Evolutionary conservation across 1,140 invertebrate species (phyloP), one percentile per base, ranked within the genome.

Genomic region (Sitobion miscanthi): DNA sequence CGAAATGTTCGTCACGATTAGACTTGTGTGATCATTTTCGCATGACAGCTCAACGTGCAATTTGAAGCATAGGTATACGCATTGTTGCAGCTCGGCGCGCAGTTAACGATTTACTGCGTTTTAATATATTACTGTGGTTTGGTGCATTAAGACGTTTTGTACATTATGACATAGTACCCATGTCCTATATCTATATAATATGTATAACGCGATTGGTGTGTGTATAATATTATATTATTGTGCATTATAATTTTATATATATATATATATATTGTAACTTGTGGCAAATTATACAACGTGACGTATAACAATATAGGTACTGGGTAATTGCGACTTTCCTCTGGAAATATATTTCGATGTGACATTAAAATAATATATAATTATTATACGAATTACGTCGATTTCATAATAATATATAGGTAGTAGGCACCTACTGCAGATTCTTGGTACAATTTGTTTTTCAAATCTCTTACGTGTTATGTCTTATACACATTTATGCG

Each of bases 1-100:
- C 62, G 62, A 77, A n/a, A 77, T n/a, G n/a, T n/a, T 77, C n/a
- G 30, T 77, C 62, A 77, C n/a, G 62, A 77, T 77, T 77, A n/a
- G 62, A n/a, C 62, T 77, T 69, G 62, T 69, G 62, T n/a, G 62
- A 69, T 69, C 9, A 69, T 69, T 77, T 77, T 77, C n/a, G 30
- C n/a, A 77, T 77, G 62, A 77, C 62, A 77, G 62, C 62, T 77
- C 30, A 77, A 77, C 62, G 62, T 77, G 30, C 62, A 77, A 77
- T 77, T 77, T 77, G 62, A 77, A 77, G 62, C 62, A 77, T 69
- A n/a, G 45, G 45, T 42, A 42, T 2, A 42, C 42, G 20, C 62
- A 77, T 77, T n/a, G 62, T 77, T 77, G 30, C n/a, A 77, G 30
- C 62, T 69, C 62, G 30, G 30, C 62, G 1, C 11, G 7, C 14